Base-by-base conservation (phyloP, 2,797 vertebrate species). In the Pseudochirops cupreus region DNA sequence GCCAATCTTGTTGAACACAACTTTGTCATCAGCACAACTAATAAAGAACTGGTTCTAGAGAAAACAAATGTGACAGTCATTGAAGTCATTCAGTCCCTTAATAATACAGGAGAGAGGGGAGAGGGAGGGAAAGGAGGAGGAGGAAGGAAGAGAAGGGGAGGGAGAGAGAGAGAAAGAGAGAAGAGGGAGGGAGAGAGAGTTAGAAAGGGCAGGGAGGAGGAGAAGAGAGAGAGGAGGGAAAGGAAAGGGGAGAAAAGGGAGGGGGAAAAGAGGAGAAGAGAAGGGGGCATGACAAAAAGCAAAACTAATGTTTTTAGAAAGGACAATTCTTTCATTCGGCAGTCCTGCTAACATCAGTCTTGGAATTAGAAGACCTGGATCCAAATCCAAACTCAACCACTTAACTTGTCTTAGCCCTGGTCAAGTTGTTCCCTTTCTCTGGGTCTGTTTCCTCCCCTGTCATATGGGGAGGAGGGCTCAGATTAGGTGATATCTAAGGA, bases 41-140 rank as follows among this genome's bases (percentile, higher is more conserved):
- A 99, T 99, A 97, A 99, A 99, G 98, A 99, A 99, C 98, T 99
- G 99, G 98, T 99, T 99, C 99, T 99, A 97, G 92, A 97, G 97
- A 96, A 96, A 97, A 96, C 94, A 95, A 93, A 97, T 93, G 95
- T 31, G 52, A 92, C 24, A 93, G 39, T 74, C 46, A 82, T 3
- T 2, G 93, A 53, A 96, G 29, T 93, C 6, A 82, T 28, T 82
- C 29, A 93, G 39, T 94, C 87, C 56, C 58, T 91, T 33, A 74
- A 12, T 13, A 59, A 1, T 55, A 18, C 9, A 39, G 9, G 18
- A 10, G 13, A 7, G 74, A 9, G 12, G 24, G 29, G 7, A 21
- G 5, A 50, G 50, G 39, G 50, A 90, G 29, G 9, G 7, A 52
- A 31, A 33, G 2, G 46, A 53, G 26, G 52, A 94, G 59, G 59